A percentile compares a stretch with the other conserved stretches of the same genome.
These are phyloP conservation scores for Ptilodon capucinus DNA, from an alignment of 2,888 invertebrate species.

Conservation along the genomic window DNA sequence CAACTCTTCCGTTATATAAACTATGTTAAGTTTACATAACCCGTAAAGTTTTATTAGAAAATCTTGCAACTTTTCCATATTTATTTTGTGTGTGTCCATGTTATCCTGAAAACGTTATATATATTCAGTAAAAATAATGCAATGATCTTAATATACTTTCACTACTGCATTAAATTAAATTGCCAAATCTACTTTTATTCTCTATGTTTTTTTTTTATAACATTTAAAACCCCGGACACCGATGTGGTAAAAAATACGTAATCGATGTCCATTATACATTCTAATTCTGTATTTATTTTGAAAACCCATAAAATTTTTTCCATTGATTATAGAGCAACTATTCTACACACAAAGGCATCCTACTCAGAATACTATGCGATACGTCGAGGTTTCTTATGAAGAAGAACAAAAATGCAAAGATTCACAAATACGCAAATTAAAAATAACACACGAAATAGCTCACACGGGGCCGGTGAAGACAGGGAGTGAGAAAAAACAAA, in stretches of 20 bases:
- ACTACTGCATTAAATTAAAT: not conserved
- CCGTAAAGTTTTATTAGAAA: conserved; percentile 77
- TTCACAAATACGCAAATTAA: conserved; percentile 37
- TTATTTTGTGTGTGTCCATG: conserved; percentile 85
- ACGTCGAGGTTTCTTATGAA: conserved; percentile 1
- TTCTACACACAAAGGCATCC: not conserved
- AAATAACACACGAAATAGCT: conserved; percentile 38
- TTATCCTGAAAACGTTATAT: conserved; percentile 87
- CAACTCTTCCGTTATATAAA: conserved; percentile 84
- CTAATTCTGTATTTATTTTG: too few relatives aligned
- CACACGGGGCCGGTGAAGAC: conserved; percentile 72
- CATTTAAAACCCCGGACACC: too few relatives aligned
- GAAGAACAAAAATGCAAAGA: conserved; percentile 11
- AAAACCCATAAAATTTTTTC: too few relatives aligned
- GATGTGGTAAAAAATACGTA: too few relatives aligned
- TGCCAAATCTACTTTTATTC: too few relatives aligned
- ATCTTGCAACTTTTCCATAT: conserved; percentile 84
- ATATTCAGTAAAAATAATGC: not conserved
- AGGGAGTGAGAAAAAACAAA: conserved; percentile 71
- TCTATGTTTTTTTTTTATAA: too few relatives aligned
- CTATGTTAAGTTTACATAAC: conserved; percentile 80
- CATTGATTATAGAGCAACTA: too few relatives aligned
- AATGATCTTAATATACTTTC: not conserved
- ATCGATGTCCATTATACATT: too few relatives aligned
- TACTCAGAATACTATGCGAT: not conserved